These are phyloP conservation scores for Cervus canadensis DNA, from an alignment of 2,113 vertebrate genomes.

Conservation along the genomic window DNA sequence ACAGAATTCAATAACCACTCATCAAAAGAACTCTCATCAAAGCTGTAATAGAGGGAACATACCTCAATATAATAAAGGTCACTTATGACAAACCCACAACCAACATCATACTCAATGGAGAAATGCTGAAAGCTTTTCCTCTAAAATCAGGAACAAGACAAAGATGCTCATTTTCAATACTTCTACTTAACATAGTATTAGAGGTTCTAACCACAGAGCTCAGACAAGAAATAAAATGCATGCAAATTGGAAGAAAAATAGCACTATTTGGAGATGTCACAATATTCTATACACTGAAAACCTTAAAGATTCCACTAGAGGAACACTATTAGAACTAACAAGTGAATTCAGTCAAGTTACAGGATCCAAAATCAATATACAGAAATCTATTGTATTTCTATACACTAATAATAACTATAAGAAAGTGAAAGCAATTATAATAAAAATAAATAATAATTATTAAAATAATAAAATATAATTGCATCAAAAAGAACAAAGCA, in stretches of 20 bases:
- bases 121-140: not conserved
- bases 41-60: not conserved
- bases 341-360: not conserved
- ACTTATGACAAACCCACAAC: not conserved
- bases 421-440: not conserved
- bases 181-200: not conserved
- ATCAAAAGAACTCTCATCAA: not conserved
- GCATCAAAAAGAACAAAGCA: not conserved
- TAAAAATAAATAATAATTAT: no score
- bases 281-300: not conserved
- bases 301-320: not conserved
- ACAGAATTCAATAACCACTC: not conserved
- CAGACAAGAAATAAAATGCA: not conserved
- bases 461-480: not conserved
- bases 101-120: not conserved
- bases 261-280: not conserved
- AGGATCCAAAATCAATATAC: not conserved
- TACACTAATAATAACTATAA: not conserved
- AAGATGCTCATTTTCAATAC: not conserved
- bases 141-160: not conserved
- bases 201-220: not conserved
- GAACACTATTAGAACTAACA: not conserved
- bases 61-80: not conserved
- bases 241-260: not conserved
- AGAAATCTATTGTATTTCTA: not conserved